Conservation (phyloP, 2,113 vertebrate species). For the Natator depressus region DNA sequence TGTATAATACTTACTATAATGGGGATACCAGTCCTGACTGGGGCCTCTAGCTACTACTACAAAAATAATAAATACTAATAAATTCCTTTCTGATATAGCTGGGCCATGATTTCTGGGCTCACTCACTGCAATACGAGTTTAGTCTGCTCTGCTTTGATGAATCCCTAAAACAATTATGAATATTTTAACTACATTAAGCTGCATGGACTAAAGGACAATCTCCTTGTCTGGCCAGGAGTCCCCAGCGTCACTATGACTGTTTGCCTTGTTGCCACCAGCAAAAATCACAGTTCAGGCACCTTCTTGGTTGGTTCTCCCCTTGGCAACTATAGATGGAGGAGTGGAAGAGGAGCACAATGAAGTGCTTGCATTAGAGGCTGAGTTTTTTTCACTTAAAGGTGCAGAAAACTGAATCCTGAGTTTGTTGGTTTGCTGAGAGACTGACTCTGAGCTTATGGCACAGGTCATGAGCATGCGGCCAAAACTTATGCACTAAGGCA, state of each 20-base stretch:
- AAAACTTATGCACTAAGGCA: too few species aligned
- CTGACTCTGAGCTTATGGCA: too few species aligned
- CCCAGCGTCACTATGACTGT: neutral
- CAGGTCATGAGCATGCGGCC: too few species aligned
- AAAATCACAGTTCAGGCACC: neutral
- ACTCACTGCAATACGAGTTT: neutral
- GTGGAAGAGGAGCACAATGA: neutral
- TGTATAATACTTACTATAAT: neutral
- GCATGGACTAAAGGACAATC: conserved; percentile 21
- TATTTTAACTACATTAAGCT: conserved; percentile 5
- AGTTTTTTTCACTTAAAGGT: too few species aligned
- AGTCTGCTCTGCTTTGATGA: neutral
- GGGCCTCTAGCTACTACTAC: neutral
- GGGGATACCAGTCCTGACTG: too few species aligned
- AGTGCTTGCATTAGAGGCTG: too few species aligned
- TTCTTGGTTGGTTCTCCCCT: neutral
- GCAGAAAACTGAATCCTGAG: too few species aligned
- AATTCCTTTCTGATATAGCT: neutral
- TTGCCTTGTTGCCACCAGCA: neutral
- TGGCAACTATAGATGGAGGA: neutral
- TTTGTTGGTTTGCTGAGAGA: too few species aligned
- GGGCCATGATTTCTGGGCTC: neutral
- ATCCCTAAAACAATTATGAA: conserved; percentile 47
- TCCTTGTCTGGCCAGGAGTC: neutral
- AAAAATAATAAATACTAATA: neutral